Conservation (phyloP, 1,140 invertebrate species). For the Drosophila saltans region DNA sequence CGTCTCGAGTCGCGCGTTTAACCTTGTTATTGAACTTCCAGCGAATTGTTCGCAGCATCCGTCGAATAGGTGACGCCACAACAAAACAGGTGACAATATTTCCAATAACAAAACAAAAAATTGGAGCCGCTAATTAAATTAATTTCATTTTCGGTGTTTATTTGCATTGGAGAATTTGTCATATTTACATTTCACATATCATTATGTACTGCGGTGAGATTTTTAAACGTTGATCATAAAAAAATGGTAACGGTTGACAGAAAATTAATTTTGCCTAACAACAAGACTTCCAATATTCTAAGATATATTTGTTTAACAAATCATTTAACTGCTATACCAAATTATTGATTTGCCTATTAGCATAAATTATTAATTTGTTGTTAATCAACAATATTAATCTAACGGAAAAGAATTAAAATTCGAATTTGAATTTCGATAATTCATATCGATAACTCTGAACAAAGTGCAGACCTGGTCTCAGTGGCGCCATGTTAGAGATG, state of each 20-base stretch:
- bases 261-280: not conserved
- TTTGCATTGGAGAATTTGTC: conserved; percentile 54
- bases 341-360: not conserved
- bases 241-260: conserved; percentile 30
- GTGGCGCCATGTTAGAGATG: not conserved
- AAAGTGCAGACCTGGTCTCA: not conserved
- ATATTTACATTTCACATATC: conserved; percentile 53
- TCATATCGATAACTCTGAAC: not conserved
- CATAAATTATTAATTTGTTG: not conserved
- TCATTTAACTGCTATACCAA: not conserved
- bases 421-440: not conserved
- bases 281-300: not conserved
- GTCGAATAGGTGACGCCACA: conserved; percentile 54
- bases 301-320: not conserved
- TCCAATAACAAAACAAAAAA: conserved; percentile 41
- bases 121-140: conserved; percentile 65
- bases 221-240: conserved; percentile 10
- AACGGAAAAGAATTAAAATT: not conserved
- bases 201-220: conserved; percentile 37
- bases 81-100: conserved; percentile 63
- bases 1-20: conserved; percentile 22
- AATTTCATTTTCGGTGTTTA: conserved; percentile 57
- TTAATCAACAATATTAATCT: not conserved
- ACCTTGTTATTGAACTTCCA: conserved; percentile 74
- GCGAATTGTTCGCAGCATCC: conserved; percentile 45